phyloP scores from a whole-genome alignment of 2,113 vertebrate genomes.

The Ascaphus truei region DNA sequence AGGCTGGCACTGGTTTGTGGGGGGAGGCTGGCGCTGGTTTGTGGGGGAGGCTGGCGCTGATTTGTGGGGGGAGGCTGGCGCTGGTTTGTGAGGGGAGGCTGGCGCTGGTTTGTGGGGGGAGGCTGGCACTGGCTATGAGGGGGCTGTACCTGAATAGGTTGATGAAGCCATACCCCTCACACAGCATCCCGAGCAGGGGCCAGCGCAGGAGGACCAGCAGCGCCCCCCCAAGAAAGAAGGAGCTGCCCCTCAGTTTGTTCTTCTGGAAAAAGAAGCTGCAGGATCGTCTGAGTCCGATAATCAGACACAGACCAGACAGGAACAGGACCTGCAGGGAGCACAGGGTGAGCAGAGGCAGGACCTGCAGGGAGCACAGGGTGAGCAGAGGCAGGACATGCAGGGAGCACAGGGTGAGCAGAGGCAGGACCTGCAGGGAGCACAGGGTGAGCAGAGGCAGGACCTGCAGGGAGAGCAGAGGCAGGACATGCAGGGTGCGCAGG shows the following conservation, averaged over 20 bases:
- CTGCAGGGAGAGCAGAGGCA: too few relatives aligned
- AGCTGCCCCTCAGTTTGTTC: slow-evolving; percentile 74
- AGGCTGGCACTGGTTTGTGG: too few relatives aligned
- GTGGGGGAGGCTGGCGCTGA: too few relatives aligned
- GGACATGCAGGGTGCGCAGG: too few relatives aligned
- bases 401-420: too few relatives aligned
- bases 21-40: too few relatives aligned
- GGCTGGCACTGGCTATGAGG: too few relatives aligned
- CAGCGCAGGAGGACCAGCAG: slow-evolving; percentile 74
- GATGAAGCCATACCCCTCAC: slow-evolving; percentile 81
- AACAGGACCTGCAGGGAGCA: slow-evolving; percentile 72
- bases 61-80: not conserved
- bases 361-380: too few relatives aligned
- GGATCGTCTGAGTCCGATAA: slow-evolving; percentile 76
- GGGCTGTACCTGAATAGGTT: slow-evolving; percentile 73
- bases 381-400: too few relatives aligned
- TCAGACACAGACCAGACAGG: slow-evolving; percentile 71
- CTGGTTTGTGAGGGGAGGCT: not conserved
- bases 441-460: too few relatives aligned
- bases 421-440: too few relatives aligned
- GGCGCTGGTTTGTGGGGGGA: not conserved
- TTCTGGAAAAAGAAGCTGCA: slow-evolving; percentile 82
- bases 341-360: not conserved
- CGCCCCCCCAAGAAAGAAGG: slow-evolving; percentile 82
- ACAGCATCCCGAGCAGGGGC: slow-evolving; percentile 80